phyloP scores from a whole-genome alignment of 2,888 invertebrate species.

The Lepidocyrtinus sp. region DNA sequence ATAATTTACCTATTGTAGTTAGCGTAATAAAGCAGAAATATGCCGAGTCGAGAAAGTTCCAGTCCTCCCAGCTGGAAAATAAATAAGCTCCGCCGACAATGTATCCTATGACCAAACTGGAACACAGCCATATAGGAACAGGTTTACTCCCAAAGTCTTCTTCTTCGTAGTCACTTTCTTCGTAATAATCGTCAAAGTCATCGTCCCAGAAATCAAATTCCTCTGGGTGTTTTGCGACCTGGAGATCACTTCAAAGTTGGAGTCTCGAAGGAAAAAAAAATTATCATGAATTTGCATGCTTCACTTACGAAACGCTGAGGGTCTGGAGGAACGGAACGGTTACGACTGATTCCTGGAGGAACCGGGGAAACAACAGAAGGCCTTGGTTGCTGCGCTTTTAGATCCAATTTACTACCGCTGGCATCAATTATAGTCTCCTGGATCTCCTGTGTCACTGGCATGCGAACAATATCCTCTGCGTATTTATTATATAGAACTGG shows the following conservation, averaged over 20 bases:
- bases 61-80: slow-evolving; percentile 88
- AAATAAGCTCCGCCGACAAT: slow-evolving; percentile 91
- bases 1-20: slow-evolving; percentile 82
- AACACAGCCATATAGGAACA: slow-evolving; percentile 80
- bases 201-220: slow-evolving; percentile 74
- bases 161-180: slow-evolving; percentile 74
- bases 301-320: slow-evolving; percentile 36
- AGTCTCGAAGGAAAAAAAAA: too few species aligned
- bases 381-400: slow-evolving; percentile 56
- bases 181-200: slow-evolving; percentile 75
- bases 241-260: too few species aligned
- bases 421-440: slow-evolving; percentile 70
- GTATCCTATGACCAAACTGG: slow-evolving; percentile 84
- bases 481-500: slow-evolving; percentile 83
- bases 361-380: slow-evolving; percentile 49
- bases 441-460: slow-evolving; percentile 72
- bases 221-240: slow-evolving; percentile 73
- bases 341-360: slow-evolving; percentile 59
- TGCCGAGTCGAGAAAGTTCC: slow-evolving; percentile 89
- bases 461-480: slow-evolving; percentile 72
- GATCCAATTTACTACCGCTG: slow-evolving; percentile 32
- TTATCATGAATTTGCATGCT: slow-evolving; percentile 47
- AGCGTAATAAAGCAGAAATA: slow-evolving; percentile 96
- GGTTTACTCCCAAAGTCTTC: slow-evolving; percentile 77
- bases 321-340: slow-evolving; percentile 65